Base-by-base conservation (phyloP, 2,888 invertebrate species). In the Napeogenes inachia region DNA sequence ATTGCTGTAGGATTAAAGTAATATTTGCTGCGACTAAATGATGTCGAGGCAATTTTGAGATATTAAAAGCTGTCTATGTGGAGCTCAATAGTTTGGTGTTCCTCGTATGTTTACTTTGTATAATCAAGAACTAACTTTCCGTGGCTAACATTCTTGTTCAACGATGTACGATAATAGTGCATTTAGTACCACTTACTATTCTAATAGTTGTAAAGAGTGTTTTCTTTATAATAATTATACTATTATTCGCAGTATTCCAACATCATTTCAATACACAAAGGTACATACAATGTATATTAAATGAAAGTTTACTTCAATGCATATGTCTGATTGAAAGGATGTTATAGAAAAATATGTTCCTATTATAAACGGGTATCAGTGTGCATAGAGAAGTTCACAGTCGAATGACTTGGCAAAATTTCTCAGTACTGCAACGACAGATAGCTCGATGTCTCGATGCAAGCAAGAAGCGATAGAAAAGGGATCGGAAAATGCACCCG, bases 11-110 rank as follows among this genome's bases (percentile, higher is more conserved):
- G 87, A 89, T 89, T 90, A 89, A 89, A 89, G 90, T 89, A 87
- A 89, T 89, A 89, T 89, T 90, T 89, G 88, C 89, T 83, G 86
- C 84, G 78, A 79, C 89, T 87, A 87, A 89, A 88, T 89, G 86
- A 87, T 87, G 87, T 84, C 76, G 84, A 78, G 86, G 85, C 85
- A 88, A 89, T 89, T 87, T 87, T 77, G 79, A 81, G 84, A 85
- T 89, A 89, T 89, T 88, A 89, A 88, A 89, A 83, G 84, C 83
- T 84, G 80, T 85, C 84, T 86, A 81, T 84, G 81, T 80, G 75
- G 76, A 78, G 82, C 84, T 87, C 87, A 87, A 89, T 88, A 88
- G 84, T 87, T 85, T 74, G 81, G 79, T 84, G 80, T 82, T 81
- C 77, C 72, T 75, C 74, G 76, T 80, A 79, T 85, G 84, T 86